Evolutionary conservation across 2,113 vertebrate species (phyloP), one percentile per base, ranked within the genome.

Genomic region (Elephas maximus): DNA sequence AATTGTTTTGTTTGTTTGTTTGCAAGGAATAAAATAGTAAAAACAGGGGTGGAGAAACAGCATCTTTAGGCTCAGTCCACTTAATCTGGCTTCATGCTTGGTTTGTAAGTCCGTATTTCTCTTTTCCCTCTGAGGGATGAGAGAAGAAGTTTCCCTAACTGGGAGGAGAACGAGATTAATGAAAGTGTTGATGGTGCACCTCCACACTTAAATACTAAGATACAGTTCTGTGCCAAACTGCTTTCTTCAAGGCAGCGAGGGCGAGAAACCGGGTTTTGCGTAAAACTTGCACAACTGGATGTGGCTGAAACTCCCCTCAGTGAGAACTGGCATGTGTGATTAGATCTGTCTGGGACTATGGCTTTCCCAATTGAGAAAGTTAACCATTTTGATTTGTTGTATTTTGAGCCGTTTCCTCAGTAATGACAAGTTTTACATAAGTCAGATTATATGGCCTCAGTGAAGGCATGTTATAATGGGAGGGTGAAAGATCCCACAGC

Each of bases 261-360:
- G 94, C 77, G 20, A 97, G 2, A 96, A 95, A 94, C 48, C 91
- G 28, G 62, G 44, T 82, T 96, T 96, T 90, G 33, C 51, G 6
- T 77, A 63, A 91, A 92, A 95, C 37, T 95, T 94, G 28, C 9
- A 88, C 37, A 73, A 45, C 9, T 1, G 5, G 71, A 12, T 94
- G 18, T 77, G 71, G n/a, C 53, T 94, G n/a, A 92, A 95, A 88
- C 65, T 94, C 12, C 17, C 57, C 65, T 86, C 41, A 89, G 28
- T 85, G 44, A 93, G 74, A 93, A 73, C 14, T 74, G 53, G 24
- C 37, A 79, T n/a, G 6, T 3, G 6, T 73, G 48, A 89, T 81
- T 88, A 86, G 65, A 74, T 79, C 63, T 78, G 51, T 82, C 37
- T 74, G 60, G 14, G 63, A 65, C 18, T 85, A 23, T 96, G 74